Conservation (phyloP, 2,113 vertebrate species). For the Dicrurus megarhynchus region DNA sequence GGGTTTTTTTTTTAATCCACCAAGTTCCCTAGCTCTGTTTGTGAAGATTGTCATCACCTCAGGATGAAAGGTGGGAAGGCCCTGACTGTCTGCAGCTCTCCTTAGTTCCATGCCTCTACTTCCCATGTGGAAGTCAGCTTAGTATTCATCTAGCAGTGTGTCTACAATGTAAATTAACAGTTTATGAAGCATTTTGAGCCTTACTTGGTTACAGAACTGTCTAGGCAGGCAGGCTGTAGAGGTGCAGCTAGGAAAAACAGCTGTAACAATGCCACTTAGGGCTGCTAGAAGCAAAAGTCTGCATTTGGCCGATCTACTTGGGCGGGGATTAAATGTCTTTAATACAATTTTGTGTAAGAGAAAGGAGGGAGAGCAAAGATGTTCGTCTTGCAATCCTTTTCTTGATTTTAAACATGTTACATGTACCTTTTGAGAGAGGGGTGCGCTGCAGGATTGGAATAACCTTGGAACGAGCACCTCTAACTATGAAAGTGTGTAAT, state of each 20-base stretch:
- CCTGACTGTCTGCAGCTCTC: neutral
- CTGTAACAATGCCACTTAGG: neutral
- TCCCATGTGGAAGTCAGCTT: neutral
- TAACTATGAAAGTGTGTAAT: rapidly evolving
- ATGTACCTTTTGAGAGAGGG: rapidly evolving
- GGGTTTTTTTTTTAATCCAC: neutral
- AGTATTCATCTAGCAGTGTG: neutral
- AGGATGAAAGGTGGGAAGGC: neutral
- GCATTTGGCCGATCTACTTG: neutral
- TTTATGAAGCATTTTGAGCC: neutral
- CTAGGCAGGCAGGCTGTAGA: neutral
- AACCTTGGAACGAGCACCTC: rapidly evolving
- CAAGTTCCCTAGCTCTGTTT: neutral
- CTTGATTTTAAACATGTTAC: rapidly evolving
- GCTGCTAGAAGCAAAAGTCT: neutral
- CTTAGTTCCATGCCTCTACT: neutral
- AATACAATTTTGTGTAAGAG: neutral
- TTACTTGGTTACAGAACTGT: neutral
- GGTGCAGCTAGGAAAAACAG: neutral
- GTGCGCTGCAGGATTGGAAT: neutral
- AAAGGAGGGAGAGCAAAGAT: neutral
- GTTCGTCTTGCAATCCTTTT: neutral
- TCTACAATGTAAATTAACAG: neutral
- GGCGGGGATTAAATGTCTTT: neutral
- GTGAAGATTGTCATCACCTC: neutral